These are phyloP conservation scores for Macropus fuliginosus DNA, from an alignment of 2,797 vertebrate species.

Conservation along the genomic window DNA sequence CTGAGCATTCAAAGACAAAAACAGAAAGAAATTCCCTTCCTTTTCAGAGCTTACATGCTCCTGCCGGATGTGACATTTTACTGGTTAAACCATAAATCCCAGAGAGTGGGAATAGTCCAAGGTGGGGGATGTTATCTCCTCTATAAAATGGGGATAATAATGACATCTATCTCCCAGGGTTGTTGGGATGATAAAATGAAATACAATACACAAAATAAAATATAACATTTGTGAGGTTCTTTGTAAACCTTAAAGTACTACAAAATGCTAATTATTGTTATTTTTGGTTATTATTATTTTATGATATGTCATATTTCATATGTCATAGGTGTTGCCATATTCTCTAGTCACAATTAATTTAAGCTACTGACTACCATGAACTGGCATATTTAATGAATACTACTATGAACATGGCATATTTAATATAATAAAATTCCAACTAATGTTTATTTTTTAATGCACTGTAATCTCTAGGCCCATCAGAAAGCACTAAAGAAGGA, in stretches of 20 bases:
- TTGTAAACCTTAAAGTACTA: background rate
- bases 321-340: conserved; percentile 61
- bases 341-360: conserved; percentile 74
- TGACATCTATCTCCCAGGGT: background rate
- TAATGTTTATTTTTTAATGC: conserved; percentile 75
- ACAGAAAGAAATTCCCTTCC: background rate
- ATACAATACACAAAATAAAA: background rate
- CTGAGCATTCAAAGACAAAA: background rate
- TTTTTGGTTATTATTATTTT: background rate
- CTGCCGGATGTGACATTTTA: background rate
- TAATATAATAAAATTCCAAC: conserved; percentile 74
- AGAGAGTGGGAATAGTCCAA: background rate
- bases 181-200: background rate
- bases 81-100: background rate
- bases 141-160: background rate
- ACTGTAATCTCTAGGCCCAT: conserved; percentile 66
- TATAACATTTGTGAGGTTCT: background rate
- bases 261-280: background rate
- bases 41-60: background rate
- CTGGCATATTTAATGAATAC: conserved; percentile 70
- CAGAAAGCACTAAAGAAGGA: conserved; percentile 76
- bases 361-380: conserved; percentile 70
- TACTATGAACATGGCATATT: conserved; percentile 65
- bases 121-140: background rate
- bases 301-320: conserved; percentile 66